Evolutionary conservation across 2,888 invertebrate species (phyloP), one percentile per base, ranked within the genome.

Genomic region (Cheilosia grossa): DNA sequence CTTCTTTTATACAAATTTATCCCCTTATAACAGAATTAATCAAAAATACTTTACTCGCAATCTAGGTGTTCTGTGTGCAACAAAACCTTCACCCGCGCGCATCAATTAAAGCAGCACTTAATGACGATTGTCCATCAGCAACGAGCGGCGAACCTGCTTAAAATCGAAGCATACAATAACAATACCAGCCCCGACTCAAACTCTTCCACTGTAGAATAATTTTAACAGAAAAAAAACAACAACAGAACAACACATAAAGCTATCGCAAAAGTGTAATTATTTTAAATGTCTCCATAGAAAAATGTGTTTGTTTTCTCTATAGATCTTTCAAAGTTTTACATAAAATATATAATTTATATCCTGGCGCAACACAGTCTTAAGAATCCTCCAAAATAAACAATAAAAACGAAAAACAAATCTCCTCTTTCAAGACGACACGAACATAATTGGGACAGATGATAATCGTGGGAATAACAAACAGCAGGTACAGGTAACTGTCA

Each of bases 61-160:
- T 70, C 66, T 9, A 91, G 91, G n/a, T 91, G 91, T 64, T 83
- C 88, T 80, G 89, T 91, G 15, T 91, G 91, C 86, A 90, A 90
- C 72, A 91, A 91, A 81, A 91, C 90, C 27, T 91, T 91, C 72
- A 91, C 91, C n/a, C 90, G 91, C 9, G 90, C 90, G 47, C 91
- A 91, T 87, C 91, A 91, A 66, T 75, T 91, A 67, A 91, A 91
- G 54, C 91, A 91, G 80, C 91, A 91, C 75, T 88, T 89, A 44
- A 89, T 89, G 15, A 91, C 91, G 5, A 88, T 91, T 85, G 91
- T 90, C 56, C 91, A 91, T 87, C 90, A 90, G 74, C 89, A 91
- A 83, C 90, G 89, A 17, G 89, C 70, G 44, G 74, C 80, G 2
- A 37, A 13, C 4, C 13, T 10, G 2, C 33, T 4, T 13, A 44